Percentiles rank a stretch among this genome's conserved stretches.
Evolutionary conservation across 2,113 vertebrate species (phyloP).

Genomic region (Tor tambroides): DNA sequence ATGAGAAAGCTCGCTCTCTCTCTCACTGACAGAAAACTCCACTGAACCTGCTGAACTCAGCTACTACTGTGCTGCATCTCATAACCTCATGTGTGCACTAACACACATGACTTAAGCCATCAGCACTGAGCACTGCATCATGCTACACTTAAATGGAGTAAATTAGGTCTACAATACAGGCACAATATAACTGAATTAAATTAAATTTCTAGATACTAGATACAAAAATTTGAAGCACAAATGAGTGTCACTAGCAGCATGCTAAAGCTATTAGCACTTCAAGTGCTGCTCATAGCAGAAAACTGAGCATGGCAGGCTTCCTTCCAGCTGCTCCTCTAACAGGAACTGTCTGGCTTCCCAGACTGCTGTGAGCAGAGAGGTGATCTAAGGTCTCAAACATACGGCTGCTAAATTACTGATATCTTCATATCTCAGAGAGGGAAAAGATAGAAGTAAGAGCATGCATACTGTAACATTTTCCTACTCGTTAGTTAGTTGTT

Average conservation of each 20-base stretch:
- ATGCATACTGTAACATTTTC: not conserved
- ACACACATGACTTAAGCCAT: not conserved
- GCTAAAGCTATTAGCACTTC: slow-evolving; percentile 18
- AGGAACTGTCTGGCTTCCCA: not conserved
- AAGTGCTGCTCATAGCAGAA: slow-evolving; percentile 12
- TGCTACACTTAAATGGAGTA: not conserved
- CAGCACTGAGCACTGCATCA: not conserved
- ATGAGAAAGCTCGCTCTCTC: not conserved
- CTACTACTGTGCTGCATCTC: not conserved
- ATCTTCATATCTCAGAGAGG: not conserved
- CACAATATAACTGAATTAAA: not conserved
- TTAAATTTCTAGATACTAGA: too few species aligned
- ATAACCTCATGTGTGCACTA: slow-evolving; percentile 13
- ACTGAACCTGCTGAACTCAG: slow-evolving; percentile 43
- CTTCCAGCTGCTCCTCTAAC: not conserved
- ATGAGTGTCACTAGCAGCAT: not conserved
- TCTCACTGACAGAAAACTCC: not conserved
- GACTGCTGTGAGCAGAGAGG: not conserved
- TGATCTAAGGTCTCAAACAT: not conserved
- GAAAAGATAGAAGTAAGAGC: not conserved
- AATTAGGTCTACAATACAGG: not conserved
- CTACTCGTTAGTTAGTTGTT: too few species aligned
- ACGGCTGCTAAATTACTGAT: not conserved
- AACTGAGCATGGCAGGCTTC: not conserved
- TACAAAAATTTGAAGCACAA: not conserved